These are phyloP conservation scores for Sebastes taczanowskii DNA, from an alignment of 2,797 vertebrate species.

Conservation along the genomic window DNA sequence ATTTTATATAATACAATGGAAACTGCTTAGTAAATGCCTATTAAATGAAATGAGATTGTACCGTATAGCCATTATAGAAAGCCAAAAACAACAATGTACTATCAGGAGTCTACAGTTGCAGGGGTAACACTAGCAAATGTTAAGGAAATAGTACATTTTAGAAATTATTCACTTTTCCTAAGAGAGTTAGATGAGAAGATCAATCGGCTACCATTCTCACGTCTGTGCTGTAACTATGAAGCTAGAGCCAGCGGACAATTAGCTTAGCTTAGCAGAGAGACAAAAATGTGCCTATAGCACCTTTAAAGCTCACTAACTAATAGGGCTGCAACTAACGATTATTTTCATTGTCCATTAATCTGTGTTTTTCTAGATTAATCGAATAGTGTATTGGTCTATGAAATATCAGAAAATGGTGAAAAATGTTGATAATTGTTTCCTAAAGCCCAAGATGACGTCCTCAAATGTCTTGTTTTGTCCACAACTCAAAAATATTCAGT, in stretches of 20 bases:
- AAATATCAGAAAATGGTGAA: too few relatives aligned
- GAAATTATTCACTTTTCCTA: neutral
- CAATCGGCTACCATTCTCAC: neutral
- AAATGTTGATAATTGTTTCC: too few relatives aligned
- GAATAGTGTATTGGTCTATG: fast-evolving
- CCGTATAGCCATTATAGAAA: neutral
- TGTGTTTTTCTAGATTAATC: too few relatives aligned
- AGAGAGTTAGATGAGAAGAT: neutral
- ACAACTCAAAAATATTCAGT: too few relatives aligned
- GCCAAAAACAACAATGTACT: neutral
- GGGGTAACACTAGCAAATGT: neutral
- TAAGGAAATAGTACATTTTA: neutral
- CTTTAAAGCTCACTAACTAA: too few relatives aligned
- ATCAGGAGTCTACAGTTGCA: neutral
- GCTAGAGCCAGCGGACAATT: neutral
- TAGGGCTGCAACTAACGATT: too few relatives aligned
- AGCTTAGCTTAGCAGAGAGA: neutral
- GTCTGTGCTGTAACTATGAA: neutral
- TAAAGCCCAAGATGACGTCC: too few relatives aligned
- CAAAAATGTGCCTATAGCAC: too few relatives aligned
- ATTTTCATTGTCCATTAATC: too few relatives aligned
- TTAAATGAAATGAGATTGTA: neutral
- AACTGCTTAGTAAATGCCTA: neutral
- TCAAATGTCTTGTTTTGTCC: too few relatives aligned
- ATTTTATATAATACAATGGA: neutral